Evolutionary conservation across 2,797 vertebrate genomes (phyloP).

Genomic region (Manis pentadactyla): DNA sequence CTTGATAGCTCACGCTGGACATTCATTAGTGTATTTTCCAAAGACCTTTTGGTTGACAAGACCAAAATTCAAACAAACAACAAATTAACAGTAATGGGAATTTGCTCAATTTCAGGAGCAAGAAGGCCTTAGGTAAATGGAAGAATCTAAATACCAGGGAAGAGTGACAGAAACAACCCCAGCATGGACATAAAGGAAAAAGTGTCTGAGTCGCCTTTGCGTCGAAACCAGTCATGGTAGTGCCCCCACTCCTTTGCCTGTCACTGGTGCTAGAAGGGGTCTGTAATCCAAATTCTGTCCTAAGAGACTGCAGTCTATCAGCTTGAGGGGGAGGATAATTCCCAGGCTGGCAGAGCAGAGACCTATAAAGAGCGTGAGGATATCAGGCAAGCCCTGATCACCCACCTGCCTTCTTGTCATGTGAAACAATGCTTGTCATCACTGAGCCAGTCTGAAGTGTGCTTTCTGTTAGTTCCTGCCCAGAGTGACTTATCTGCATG

Average conservation of each 20-base stretch:
- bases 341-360: not conserved
- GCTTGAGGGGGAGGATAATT: not conserved
- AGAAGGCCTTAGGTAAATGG: not conserved
- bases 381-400: not conserved
- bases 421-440: not conserved
- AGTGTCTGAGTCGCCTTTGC: accelerated
- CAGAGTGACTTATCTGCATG: too few species aligned
- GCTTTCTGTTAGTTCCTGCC: not conserved
- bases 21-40: not conserved
- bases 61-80: not conserved
- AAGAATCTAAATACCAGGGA: not conserved
- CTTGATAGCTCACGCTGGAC: not conserved
- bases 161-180: not conserved
- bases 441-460: not conserved
- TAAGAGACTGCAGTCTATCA: not conserved
- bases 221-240: accelerated
- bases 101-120: not conserved
- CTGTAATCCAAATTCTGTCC: not conserved
- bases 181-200: not conserved
- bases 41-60: not conserved
- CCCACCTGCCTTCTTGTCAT: not conserved
- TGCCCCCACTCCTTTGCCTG: not conserved
- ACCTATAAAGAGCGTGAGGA: not conserved
- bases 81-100: not conserved
- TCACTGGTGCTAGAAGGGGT: not conserved